Evolutionary conservation across 2,888 invertebrate genomes (phyloP).

Genomic region (Pristionchus exspectatus): DNA sequence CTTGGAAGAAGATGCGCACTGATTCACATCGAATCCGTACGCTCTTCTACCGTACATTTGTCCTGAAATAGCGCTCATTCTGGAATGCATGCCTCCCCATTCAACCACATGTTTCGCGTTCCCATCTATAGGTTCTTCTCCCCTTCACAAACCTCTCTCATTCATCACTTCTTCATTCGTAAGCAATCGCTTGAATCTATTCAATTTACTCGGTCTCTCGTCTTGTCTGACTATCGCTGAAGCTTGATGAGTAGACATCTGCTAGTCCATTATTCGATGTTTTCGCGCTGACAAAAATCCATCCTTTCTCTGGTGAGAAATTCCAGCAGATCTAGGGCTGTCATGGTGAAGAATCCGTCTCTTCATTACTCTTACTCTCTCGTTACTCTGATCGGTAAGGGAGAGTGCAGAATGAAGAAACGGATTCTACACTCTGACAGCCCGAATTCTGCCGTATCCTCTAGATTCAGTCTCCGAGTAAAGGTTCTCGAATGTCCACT

Average conservation of each 20-base stretch:
- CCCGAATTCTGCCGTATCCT: no score
- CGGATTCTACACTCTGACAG: no score
- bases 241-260: background rate
- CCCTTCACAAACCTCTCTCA: slow-evolving; percentile 5
- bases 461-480: background rate
- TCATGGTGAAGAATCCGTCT: background rate
- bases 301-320: background rate
- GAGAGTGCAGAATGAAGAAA: no score
- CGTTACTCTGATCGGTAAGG: no score
- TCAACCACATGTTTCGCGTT: slow-evolving; percentile 30
- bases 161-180: slow-evolving; percentile 39
- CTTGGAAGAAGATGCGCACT: background rate
- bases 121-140: background rate
- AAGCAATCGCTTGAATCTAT: background rate
- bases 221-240: background rate
- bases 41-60: background rate
- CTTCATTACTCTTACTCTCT: background rate
- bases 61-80: background rate
- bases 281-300: background rate
- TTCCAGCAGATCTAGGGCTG: background rate
- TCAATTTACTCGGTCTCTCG: background rate
- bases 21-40: background rate
- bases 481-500: background rate
- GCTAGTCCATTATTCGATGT: background rate
- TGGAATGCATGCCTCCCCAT: background rate